Percentiles rank a stretch among this genome's conserved stretches.
Evolutionary conservation across 2,797 vertebrate genomes (phyloP).

Genomic region (Danio albolineatus): DNA sequence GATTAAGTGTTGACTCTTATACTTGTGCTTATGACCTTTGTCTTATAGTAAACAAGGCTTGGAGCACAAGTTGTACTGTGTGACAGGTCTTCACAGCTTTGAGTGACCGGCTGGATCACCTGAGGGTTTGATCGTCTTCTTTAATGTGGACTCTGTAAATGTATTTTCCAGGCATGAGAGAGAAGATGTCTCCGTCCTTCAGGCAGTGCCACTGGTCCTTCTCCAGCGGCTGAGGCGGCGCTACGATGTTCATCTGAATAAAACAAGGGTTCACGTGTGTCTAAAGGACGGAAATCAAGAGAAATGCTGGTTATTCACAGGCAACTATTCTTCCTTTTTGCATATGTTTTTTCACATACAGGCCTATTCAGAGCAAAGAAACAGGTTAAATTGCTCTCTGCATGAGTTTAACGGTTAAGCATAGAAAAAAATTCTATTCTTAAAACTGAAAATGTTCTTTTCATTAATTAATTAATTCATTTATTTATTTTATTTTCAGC

Average conservation of each 20-base stretch:
- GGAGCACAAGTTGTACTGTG: too few species aligned
- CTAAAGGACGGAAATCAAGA: slow-evolving; percentile 64
- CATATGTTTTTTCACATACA: not conserved
- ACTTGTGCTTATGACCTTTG: too few species aligned
- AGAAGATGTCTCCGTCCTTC: slow-evolving; percentile 79
- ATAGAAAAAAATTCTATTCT: too few species aligned
- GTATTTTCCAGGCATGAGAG: slow-evolving; percentile 82
- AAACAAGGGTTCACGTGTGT: slow-evolving; percentile 88
- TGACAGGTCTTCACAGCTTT: too few species aligned
- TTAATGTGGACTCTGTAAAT: slow-evolving; percentile 75
- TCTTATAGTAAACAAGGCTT: too few species aligned
- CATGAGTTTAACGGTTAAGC: not conserved
- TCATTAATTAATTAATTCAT: too few species aligned
- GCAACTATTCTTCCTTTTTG: not conserved
- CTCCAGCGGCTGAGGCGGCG: slow-evolving; percentile 75
- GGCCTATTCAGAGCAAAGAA: not conserved
- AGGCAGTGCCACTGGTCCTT: slow-evolving; percentile 78
- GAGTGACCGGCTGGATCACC: slow-evolving; percentile 57
- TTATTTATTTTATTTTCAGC: too few species aligned
- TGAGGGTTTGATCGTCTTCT: slow-evolving; percentile 49
- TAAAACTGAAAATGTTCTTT: too few species aligned
- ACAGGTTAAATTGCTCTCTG: not conserved
- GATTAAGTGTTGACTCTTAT: too few species aligned
- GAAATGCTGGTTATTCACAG: not conserved
- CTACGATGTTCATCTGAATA: slow-evolving; percentile 70